Base-by-base conservation (phyloP, 1,140 invertebrate genomes). In the Formica exsecta region DNA sequence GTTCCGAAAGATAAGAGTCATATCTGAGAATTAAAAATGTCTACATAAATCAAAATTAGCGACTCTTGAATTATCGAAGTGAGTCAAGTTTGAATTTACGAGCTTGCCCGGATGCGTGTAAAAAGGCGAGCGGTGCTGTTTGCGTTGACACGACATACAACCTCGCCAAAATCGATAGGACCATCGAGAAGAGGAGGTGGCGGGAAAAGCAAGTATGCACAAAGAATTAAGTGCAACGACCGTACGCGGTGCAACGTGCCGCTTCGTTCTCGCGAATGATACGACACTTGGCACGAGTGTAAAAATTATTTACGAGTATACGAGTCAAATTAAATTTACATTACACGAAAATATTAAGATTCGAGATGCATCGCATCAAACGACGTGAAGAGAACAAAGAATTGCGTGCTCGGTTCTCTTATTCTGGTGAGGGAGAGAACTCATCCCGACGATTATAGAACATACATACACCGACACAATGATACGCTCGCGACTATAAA, bases 141-240 rank as follows among this genome's bases (percentile, higher is more conserved):
- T 68, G 32, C 64, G 62, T 54, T 70, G 76, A 80, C 76, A 38
- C 62, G 32, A 51, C 44, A 79, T 44, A 79, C 76, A 36, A 80
- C 64, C 19, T 32, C 76, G 29, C n/a, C 32, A 16, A 80, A 64
- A 80, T 80, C 76, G 68, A 80, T 80, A 80, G 44, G 22, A 80
- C 76, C 68, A 80, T 32, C 48, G 44, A 51, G 76, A 79, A 68
- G 32, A 80, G 32, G n/a, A 80, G 48, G n/a, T 51, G 76, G n/a
- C 44, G 76, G 64, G 32, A 70, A 68, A 68, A 57, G 76, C 29
- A 79, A 79, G 76, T 80, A 68, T 68, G 32, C 13, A 80, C 76
- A 29, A 80, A 80, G 76, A 80, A 80, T 70, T 57, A 80, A 80
- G 76, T 80, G 76, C 76, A 70, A 57, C 13, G 76, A 80, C 76